Conservation (phyloP, 2,113 vertebrate species). For the Pitta sordida region DNA sequence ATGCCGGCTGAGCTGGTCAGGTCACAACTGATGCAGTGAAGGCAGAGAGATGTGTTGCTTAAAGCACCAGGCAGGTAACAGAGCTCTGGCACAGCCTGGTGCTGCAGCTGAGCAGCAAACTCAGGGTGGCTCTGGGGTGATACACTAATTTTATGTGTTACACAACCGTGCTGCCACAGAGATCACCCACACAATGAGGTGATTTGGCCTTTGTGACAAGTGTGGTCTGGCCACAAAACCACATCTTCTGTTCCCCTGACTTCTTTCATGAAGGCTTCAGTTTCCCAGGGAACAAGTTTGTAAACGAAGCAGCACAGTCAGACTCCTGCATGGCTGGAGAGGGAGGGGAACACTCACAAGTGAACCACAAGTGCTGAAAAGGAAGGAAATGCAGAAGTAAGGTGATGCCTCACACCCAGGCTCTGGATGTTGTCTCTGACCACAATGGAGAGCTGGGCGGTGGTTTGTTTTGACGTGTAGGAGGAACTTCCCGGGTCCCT, state of each 20-base stretch:
- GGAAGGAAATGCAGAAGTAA: neutral
- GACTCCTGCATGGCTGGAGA: neutral
- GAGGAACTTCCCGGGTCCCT: no score
- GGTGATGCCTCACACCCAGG: neutral
- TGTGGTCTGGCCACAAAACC: neutral
- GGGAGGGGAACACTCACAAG: neutral
- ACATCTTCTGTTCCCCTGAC: neutral
- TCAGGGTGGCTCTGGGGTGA: neutral
- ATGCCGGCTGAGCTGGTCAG: neutral
- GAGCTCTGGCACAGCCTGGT: neutral
- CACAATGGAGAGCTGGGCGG: neutral
- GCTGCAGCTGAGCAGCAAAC: neutral
- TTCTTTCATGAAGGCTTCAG: neutral
- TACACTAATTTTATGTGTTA: neutral
- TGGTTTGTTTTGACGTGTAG: neutral
- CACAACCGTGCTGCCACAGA: neutral
- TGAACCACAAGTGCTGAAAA: neutral
- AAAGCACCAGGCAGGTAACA: accelerated
- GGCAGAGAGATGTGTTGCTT: neutral
- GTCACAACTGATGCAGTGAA: neutral
- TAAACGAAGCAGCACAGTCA: neutral
- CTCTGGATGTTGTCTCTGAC: neutral
- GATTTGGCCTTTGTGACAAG: neutral
- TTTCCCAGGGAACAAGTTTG: neutral
- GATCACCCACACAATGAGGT: neutral